phyloP scores from a whole-genome alignment of 1,140 invertebrate species.

The Drosophila mayri region DNA sequence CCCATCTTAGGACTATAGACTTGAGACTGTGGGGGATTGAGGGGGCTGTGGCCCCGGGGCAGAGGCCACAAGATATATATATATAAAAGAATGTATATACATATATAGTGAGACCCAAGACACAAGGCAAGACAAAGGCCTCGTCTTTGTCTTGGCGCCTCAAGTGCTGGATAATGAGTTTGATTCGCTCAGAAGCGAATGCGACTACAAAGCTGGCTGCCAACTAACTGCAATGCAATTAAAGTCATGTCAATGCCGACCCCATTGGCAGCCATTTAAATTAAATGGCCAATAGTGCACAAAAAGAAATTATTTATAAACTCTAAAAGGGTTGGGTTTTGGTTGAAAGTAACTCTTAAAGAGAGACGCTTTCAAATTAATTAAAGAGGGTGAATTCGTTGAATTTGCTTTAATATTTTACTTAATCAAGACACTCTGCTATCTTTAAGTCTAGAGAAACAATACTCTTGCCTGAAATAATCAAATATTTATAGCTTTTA shows the following conservation, averaged over 20 bases:
- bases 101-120: background rate
- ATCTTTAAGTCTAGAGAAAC: background rate
- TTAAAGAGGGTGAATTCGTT: no score
- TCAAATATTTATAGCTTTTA: background rate
- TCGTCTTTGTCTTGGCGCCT: conserved; percentile 53
- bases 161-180: conserved; percentile 75
- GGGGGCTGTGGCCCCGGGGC: conserved; percentile 34
- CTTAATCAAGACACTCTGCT: background rate
- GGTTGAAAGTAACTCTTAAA: background rate
- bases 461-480: background rate
- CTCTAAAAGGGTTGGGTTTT: background rate
- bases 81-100: background rate
- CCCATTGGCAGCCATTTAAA: conserved; percentile 44
- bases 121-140: conserved; percentile 14
- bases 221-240: conserved; percentile 72
- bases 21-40: no score
- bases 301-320: conserved; percentile 10
- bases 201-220: conserved; percentile 19
- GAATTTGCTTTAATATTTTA: no score
- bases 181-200: conserved; percentile 67
- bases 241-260: conserved; percentile 75
- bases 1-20: conserved; percentile 22
- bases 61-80: conserved; percentile 32
- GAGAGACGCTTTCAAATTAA: no score
- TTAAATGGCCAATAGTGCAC: conserved; percentile 20